Evolutionary conservation across 2,888 invertebrate genomes (phyloP), one percentile per base, ranked within the genome.

Genomic region (Mesodorylaimus sp.): DNA sequence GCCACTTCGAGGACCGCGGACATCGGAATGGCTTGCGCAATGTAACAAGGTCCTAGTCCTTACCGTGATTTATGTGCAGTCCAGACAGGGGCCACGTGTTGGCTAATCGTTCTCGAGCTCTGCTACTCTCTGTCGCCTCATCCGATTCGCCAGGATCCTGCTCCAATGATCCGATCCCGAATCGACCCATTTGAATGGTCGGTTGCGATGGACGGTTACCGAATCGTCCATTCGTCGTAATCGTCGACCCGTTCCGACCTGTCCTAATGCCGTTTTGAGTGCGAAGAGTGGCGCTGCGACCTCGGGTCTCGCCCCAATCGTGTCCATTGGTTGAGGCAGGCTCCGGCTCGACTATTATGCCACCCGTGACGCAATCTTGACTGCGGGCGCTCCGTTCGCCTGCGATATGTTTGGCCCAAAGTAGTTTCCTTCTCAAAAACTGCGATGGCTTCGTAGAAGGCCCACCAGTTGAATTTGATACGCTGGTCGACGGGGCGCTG

Each of bases 1-100:
- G n/a, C n/a, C n/a, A n/a, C n/a, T n/a, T n/a, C n/a, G n/a, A n/a
- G n/a, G n/a, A n/a, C n/a, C n/a, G n/a, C n/a, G n/a, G n/a, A n/a
- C n/a, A n/a, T n/a, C n/a, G n/a, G n/a, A n/a, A n/a, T n/a, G n/a
- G n/a, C n/a, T n/a, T n/a, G n/a, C n/a, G n/a, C 63, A 65, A 47
- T 62, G n/a, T n/a, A n/a, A n/a, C n/a, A n/a, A n/a, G n/a, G n/a
- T n/a, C 65, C 5, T 63, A 63, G 10, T 58, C 62, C 42, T 19
- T 24, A 45, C 50, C 48, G 23, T 36, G 28, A 38, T 50, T 51
- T 13, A 51, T 37, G 45, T 50, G 52, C 13, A 50, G 27, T 2
- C 56, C 57, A n/a, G 49, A 27, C 19, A 55, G 48, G 21, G 57
- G 57, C 57, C 57, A 56, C 10, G 53, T 47, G 27, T 25, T 27